Percentiles rank a stretch among this genome's conserved stretches.
Evolutionary conservation across 2,797 vertebrate species (phyloP).

Genomic region (Gadopsis marmoratus): DNA sequence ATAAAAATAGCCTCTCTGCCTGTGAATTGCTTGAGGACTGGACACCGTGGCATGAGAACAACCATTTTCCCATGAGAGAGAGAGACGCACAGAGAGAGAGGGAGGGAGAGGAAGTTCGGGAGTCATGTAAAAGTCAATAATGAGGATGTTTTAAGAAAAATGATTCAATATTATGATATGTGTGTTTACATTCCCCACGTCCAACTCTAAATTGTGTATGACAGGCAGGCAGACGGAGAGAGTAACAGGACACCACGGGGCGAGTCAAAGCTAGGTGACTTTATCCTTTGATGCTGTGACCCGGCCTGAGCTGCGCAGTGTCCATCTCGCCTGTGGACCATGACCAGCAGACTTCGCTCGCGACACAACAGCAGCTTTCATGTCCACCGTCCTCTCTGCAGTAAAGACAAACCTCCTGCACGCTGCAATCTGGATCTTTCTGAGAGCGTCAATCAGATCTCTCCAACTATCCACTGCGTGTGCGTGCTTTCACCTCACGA

Average conservation of each 20-base stretch:
- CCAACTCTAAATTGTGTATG: constrained; percentile 28
- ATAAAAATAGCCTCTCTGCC: constrained; percentile 73
- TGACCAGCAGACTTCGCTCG: constrained; percentile 50
- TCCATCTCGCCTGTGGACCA: constrained; percentile 51
- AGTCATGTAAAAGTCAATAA: constrained; percentile 67
- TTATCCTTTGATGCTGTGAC: constrained; percentile 70
- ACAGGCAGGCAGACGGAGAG: constrained; percentile 32
- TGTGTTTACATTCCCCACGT: constrained; percentile 43
- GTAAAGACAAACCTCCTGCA: constrained; percentile 19
- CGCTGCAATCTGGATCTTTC: constrained; percentile 9
- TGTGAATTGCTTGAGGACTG: constrained; percentile 66
- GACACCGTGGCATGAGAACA: constrained; percentile 67
- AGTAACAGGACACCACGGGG: constrained; percentile 26
- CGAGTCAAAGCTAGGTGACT: constrained; percentile 54
- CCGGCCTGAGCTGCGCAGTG: constrained; percentile 35
- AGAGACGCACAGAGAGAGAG: background rate
- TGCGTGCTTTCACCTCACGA: constrained; percentile 30
- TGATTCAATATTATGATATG: constrained; percentile 14
- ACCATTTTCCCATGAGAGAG: constrained; percentile 53
- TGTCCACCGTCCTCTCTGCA: constrained; percentile 20
- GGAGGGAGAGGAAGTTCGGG: constrained; percentile 34
- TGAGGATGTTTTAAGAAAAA: constrained; percentile 57
- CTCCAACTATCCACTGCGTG: background rate
- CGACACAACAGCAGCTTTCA: constrained; percentile 29
- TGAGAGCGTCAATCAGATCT: constrained; percentile 31